These are phyloP conservation scores for Diadromus collaris DNA, from an alignment of 2,888 invertebrate species.

Conservation along the genomic window DNA sequence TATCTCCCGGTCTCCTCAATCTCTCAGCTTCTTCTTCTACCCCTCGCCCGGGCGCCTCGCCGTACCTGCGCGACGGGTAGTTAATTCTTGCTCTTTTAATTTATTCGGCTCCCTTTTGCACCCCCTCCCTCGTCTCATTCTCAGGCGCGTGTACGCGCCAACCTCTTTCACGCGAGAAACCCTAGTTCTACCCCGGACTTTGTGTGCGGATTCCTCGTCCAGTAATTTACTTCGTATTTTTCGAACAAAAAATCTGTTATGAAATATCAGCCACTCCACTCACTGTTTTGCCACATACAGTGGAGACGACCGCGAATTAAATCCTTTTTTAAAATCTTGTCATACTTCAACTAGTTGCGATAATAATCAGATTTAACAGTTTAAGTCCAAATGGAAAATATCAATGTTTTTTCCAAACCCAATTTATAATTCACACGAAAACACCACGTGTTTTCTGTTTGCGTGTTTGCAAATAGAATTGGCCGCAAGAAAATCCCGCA, in stretches of 20 bases:
- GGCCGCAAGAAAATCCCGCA: slow-evolving; percentile 1
- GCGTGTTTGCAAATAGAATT: background rate
- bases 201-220: slow-evolving; percentile 7
- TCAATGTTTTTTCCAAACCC: too few relatives aligned
- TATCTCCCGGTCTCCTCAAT: slow-evolving; percentile 10
- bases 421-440: background rate
- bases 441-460: background rate
- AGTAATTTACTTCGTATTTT: slow-evolving; percentile 43
- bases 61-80: slow-evolving; percentile 28
- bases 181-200: slow-evolving; percentile 26
- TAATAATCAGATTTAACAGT: too few relatives aligned
- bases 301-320: background rate
- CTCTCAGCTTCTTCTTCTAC: slow-evolving; percentile 11
- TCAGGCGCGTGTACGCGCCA: slow-evolving; percentile 23
- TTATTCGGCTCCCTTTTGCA: slow-evolving; percentile 47
- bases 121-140: background rate
- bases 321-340: too few relatives aligned
- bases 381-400: too few relatives aligned
- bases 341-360: too few relatives aligned
- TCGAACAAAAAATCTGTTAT: slow-evolving; percentile 5
- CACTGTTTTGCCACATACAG: background rate
- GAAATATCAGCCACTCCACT: slow-evolving; percentile 6
- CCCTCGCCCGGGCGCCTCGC: background rate
- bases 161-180: slow-evolving; percentile 37
- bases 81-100: slow-evolving; percentile 58